Evolutionary conservation across 2,113 vertebrate species (phyloP).

Genomic region (Cacatua alba): DNA sequence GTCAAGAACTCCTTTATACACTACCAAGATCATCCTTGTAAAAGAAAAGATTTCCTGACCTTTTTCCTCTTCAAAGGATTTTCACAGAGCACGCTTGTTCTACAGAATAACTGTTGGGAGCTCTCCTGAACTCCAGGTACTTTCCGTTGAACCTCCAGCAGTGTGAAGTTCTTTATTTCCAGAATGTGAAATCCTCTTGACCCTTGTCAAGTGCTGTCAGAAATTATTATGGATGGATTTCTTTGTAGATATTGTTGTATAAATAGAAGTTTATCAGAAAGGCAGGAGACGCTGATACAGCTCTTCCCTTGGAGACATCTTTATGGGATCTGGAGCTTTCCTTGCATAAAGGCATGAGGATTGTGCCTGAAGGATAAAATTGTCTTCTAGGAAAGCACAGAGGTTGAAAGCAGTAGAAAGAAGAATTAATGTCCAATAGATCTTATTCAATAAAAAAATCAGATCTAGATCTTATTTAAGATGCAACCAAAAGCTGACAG

Average conservation of each 20-base stretch:
- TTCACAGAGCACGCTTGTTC: neutral
- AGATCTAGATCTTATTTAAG: neutral
- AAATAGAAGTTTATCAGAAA: neutral
- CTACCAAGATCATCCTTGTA: neutral
- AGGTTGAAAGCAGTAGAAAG: neutral
- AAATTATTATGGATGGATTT: neutral
- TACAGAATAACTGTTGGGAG: neutral
- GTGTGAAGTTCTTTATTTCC: neutral
- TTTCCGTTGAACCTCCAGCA: neutral
- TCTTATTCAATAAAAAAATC: neutral
- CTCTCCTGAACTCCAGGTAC: neutral
- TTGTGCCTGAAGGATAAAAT: neutral
- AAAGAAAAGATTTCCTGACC: conserved; percentile 18
- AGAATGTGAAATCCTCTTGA: conserved; percentile 11
- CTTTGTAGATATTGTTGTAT: neutral
- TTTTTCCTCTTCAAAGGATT: neutral
- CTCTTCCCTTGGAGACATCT: neutral
- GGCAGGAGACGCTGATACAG: neutral
- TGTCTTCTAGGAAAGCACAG: neutral
- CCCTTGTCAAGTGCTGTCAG: neutral
- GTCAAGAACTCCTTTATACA: neutral
- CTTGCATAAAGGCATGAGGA: neutral
- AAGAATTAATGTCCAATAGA: neutral
- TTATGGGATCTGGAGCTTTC: neutral
- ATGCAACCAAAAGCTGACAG: neutral